Evolutionary conservation across 2,113 vertebrate genomes (phyloP), one percentile per base, ranked within the genome.

Genomic region (Takifugu flavidus): DNA sequence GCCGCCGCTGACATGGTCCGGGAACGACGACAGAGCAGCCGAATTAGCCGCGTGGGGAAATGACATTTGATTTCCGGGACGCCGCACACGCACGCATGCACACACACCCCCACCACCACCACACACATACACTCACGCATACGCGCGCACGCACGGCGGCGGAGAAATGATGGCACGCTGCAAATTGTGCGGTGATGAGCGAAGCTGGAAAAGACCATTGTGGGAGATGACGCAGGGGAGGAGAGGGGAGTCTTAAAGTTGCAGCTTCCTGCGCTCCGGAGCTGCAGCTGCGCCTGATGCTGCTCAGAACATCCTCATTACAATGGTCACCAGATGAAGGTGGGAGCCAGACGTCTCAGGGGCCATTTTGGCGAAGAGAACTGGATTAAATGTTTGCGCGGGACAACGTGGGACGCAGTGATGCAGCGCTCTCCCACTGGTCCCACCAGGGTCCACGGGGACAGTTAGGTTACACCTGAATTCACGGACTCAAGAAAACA

Each of bases 151-250:
- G 80, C 87, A 88, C 92, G 91, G 92, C 85, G 91, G 91, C 70
- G 60, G 66, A 89, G 94, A 77, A 91, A 94, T 94, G 90, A 96
- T 94, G 93, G 95, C 94, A 95, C 89, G 94, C 92, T 94, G 91
- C 90, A 93, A 92, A 94, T 94, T 92, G 88, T 91, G 93, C 93
- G 91, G 93, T 89, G 93, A 91, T 90, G 91, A 94, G 92, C 92
- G 90, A 90, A 92, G 93, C 91, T 92, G 95, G 95, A 83, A 92
- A 90, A 94, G 92, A 97, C 95, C 95, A 97, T 94, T 95, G 92
- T 92, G 53, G 66, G 71, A 76, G 84, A 67, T 60, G 76, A 73
- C 63, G 72, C 71, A 90, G 93, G 93, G 92, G 80, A 57, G 75
- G 66, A n/a, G 72, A 42, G 74, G 0, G 59, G 77, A 67, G 75